Evolutionary conservation across 2,888 invertebrate species (phyloP).

Genomic region (Bombylius major): DNA sequence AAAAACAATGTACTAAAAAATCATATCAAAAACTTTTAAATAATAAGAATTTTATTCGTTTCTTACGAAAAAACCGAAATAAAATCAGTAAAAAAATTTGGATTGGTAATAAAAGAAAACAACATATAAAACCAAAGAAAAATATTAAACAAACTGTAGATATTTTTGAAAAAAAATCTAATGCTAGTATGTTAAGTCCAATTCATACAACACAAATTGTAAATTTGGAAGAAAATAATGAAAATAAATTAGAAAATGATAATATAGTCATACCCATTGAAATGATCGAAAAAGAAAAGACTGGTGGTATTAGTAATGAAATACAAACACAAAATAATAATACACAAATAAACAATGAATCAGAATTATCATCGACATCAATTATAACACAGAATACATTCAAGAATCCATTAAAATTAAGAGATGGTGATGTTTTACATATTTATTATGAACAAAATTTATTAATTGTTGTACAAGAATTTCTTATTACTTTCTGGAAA

Average conservation of each 20-base stretch:
- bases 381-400: slow-evolving; percentile 11
- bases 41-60: background rate
- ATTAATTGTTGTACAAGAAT: slow-evolving; percentile 30
- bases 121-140: too few species aligned
- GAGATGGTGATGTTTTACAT: slow-evolving; percentile 26
- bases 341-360: background rate
- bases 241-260: background rate
- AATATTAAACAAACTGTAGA: too few species aligned
- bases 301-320: too few species aligned
- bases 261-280: background rate
- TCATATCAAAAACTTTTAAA: background rate
- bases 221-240: too few species aligned
- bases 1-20: background rate
- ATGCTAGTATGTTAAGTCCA: too few species aligned
- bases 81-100: too few species aligned
- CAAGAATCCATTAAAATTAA: slow-evolving; percentile 27
- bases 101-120: too few species aligned
- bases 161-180: too few species aligned
- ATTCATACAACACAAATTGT: too few species aligned
- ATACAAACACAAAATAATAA: too few species aligned
- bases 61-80: background rate
- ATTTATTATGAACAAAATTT: slow-evolving; percentile 30
- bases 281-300: background rate
- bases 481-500: slow-evolving; percentile 31
- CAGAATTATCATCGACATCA: background rate